A percentile compares a stretch with the other conserved stretches of the same genome.
phyloP scores from a whole-genome alignment of 2,797 vertebrate species.

The Melanotaenia parkinsoni region DNA sequence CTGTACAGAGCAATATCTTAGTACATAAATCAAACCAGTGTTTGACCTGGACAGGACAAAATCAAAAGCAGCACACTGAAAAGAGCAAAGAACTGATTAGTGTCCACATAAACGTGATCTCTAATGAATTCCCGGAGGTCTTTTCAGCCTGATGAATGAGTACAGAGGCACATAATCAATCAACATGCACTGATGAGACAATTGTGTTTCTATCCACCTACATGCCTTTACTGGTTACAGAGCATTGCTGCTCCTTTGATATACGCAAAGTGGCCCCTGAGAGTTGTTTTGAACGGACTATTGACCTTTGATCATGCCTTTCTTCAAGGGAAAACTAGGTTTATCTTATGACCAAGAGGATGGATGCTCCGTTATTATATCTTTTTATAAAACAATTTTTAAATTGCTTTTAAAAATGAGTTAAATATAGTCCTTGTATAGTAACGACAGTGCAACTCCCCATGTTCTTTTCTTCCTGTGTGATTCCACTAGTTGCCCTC shows the following conservation, averaged over 20 bases:
- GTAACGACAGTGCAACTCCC: not conserved
- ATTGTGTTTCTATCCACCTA: conserved; percentile 1
- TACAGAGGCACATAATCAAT: conserved; percentile 12
- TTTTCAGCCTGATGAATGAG: conserved; percentile 13
- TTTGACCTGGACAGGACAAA: not conserved
- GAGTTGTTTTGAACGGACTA: conserved; percentile 46
- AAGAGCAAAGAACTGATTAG: not conserved
- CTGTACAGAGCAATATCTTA: too few relatives aligned
- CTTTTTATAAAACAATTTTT: too few relatives aligned
- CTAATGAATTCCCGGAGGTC: conserved; percentile 11
- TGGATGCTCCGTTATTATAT: too few relatives aligned
- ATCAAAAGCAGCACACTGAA: not conserved
- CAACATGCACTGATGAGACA: conserved; percentile 26
- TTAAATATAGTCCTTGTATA: too few relatives aligned
- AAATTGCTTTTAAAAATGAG: not conserved
- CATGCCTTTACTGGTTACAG: conserved; percentile 5
- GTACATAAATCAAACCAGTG: too few relatives aligned
- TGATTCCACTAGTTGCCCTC: conserved; percentile 16
- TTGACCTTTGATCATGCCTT: conserved; percentile 45
- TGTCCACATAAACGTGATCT: not conserved
- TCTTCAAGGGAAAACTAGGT: conserved; percentile 7
- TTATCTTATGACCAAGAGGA: not conserved
- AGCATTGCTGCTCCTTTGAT: conserved; percentile 13
- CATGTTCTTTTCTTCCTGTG: conserved; percentile 10
- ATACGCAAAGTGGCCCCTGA: conserved; percentile 14